A percentile compares a stretch with the other conserved stretches of the same genome.
Conservation (phyloP, 2,797 vertebrate genomes). For the Vespertilio murinus region DNA sequence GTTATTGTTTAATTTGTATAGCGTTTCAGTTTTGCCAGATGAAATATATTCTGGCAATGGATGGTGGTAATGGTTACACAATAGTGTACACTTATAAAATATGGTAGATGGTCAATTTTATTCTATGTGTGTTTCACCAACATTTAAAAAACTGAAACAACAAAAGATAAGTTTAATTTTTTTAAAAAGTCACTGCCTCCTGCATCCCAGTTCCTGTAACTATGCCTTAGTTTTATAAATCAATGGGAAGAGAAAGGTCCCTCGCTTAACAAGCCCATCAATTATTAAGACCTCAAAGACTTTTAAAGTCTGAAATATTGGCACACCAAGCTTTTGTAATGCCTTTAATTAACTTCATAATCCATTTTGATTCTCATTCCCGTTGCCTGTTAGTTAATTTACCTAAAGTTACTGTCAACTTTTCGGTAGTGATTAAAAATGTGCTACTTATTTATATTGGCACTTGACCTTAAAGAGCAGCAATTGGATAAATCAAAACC, state of each 20-base stretch:
- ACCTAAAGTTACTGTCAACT: slow-evolving; percentile 61
- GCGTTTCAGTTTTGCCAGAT: slow-evolving; percentile 23
- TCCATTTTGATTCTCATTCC: slow-evolving; percentile 55
- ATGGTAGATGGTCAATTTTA: not conserved
- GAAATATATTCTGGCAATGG: not conserved
- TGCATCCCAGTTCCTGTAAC: not conserved
- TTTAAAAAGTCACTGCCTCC: not conserved
- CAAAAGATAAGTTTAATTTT: not conserved
- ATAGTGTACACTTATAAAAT: not conserved
- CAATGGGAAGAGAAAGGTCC: slow-evolving; percentile 7
- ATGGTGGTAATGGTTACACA: not conserved
- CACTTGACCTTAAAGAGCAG: slow-evolving; percentile 66
- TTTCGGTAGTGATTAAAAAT: slow-evolving; percentile 63
- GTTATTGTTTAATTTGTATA: not conserved
- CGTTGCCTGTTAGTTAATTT: slow-evolving; percentile 58
- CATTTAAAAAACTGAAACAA: not conserved
- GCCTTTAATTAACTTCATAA: slow-evolving; percentile 68
- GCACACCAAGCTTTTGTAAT: slow-evolving; percentile 45
- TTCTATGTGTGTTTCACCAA: not conserved
- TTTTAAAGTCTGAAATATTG: slow-evolving; percentile 12
- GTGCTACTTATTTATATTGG: slow-evolving; percentile 60
- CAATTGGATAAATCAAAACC: slow-evolving; percentile 39
- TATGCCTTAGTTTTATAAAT: slow-evolving; percentile 27
- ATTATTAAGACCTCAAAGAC: slow-evolving; percentile 61
- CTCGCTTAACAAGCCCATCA: slow-evolving; percentile 40